phyloP scores from a whole-genome alignment of 2,797 vertebrate species.

The Tamandua tetradactyla region DNA sequence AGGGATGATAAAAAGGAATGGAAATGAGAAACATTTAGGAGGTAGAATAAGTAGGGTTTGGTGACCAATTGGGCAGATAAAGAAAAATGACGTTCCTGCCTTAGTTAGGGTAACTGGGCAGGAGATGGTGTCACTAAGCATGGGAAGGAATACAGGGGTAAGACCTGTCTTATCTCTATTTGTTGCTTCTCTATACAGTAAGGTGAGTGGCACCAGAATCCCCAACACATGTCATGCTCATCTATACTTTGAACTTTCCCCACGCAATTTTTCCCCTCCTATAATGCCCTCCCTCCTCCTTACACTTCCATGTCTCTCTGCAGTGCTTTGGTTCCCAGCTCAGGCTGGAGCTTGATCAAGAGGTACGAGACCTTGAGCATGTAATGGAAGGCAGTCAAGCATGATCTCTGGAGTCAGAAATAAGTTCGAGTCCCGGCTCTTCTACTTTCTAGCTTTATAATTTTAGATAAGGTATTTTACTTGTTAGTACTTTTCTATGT shows the following conservation, averaged over 20 bases:
- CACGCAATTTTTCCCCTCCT: background rate
- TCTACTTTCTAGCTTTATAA: background rate
- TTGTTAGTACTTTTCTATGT: background rate
- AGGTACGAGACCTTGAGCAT: no score
- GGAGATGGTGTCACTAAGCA: background rate
- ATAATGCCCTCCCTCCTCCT: background rate
- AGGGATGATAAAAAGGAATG: background rate
- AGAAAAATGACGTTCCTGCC: background rate
- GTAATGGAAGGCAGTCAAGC: background rate
- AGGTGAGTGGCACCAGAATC: no score
- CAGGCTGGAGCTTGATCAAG: background rate
- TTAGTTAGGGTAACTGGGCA: background rate
- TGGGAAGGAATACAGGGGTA: background rate
- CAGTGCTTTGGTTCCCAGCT: background rate
- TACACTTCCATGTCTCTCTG: background rate
- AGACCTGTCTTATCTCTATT: background rate
- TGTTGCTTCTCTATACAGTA: background rate
- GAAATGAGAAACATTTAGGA: background rate
- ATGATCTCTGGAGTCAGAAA: background rate
- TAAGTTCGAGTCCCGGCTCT: background rate
- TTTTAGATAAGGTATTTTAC: background rate
- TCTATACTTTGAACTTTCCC: background rate
- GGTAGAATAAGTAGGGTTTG: background rate
- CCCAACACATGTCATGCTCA: background rate
- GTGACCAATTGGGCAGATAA: background rate